Percentiles rank a stretch among this genome's conserved stretches.
Conservation (phyloP, 2,888 invertebrate species). For the Leptinotarsa tumamoca region DNA sequence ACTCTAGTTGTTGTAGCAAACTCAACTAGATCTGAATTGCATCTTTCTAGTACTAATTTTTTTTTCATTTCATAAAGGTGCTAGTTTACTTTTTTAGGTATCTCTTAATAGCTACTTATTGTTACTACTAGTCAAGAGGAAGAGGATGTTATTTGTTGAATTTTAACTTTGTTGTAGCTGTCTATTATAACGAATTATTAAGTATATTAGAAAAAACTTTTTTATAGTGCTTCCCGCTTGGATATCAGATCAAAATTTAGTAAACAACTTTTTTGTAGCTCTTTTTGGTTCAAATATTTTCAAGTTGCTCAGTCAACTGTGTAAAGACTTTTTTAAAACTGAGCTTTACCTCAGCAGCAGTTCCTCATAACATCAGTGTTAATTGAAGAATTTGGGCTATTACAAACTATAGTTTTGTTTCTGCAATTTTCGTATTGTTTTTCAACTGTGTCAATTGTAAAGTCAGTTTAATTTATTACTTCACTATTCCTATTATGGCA, state of each 20-base stretch:
- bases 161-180: background rate
- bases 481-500: background rate
- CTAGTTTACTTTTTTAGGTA: conserved; percentile 1
- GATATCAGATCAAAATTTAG: background rate
- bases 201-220: background rate
- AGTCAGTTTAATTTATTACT: background rate
- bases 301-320: background rate
- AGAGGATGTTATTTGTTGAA: background rate
- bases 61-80: conserved; percentile 5
- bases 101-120: conserved; percentile 2
- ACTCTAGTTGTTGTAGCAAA: conserved; percentile 74
- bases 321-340: too few relatives aligned
- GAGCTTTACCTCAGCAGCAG: too few relatives aligned
- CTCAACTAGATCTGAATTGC: conserved; percentile 39
- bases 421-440: background rate
- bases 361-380: too few relatives aligned
- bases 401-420: background rate
- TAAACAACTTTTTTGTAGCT: background rate
- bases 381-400: background rate
- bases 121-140: conserved; percentile 6
- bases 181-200: background rate
- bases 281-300: background rate
- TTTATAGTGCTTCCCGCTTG: background rate
- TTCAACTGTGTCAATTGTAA: background rate
- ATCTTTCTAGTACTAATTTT: conserved; percentile 11